These are phyloP conservation scores for Thaleichthys pacificus DNA, from an alignment of 2,797 vertebrate species.

Conservation along the genomic window DNA sequence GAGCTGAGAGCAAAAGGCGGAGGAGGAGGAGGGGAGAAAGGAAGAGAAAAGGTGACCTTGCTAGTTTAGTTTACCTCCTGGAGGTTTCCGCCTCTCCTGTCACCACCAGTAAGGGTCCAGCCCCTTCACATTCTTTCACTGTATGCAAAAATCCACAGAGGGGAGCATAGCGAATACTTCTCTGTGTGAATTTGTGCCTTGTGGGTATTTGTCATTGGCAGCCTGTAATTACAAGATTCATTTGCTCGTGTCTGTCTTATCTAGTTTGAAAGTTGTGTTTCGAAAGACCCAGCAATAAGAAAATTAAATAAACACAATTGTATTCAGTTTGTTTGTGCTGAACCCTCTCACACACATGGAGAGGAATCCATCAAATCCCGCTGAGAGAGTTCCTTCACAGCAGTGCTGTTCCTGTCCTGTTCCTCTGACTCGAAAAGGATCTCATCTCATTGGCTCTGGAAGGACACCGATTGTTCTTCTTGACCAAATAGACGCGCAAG, in stretches of 20 bases:
- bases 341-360: neutral
- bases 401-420: too few relatives aligned
- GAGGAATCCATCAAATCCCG: neutral
- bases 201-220: neutral
- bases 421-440: too few relatives aligned
- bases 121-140: conserved; percentile 49
- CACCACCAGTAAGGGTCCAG: conserved; percentile 38
- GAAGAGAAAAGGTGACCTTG: conserved; percentile 50
- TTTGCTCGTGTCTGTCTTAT: conserved; percentile 32
- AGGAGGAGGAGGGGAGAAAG: conserved; percentile 8
- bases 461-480: too few relatives aligned
- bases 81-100: conserved; percentile 61
- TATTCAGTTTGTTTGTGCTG: neutral
- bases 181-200: conserved; percentile 21
- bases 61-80: conserved; percentile 56
- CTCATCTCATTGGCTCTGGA: too few relatives aligned
- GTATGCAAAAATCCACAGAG: conserved; percentile 23
- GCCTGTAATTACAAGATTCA: conserved; percentile 40
- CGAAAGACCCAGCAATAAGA: conserved; percentile 3
- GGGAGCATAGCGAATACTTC: neutral
- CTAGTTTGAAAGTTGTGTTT: conserved; percentile 20
- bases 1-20: conserved; percentile 18
- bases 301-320: too few relatives aligned
- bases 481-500: too few relatives aligned
- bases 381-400: neutral